Evolutionary conservation across 2,113 vertebrate genomes (phyloP).

Genomic region (Tragelaphus strepsiceros): DNA sequence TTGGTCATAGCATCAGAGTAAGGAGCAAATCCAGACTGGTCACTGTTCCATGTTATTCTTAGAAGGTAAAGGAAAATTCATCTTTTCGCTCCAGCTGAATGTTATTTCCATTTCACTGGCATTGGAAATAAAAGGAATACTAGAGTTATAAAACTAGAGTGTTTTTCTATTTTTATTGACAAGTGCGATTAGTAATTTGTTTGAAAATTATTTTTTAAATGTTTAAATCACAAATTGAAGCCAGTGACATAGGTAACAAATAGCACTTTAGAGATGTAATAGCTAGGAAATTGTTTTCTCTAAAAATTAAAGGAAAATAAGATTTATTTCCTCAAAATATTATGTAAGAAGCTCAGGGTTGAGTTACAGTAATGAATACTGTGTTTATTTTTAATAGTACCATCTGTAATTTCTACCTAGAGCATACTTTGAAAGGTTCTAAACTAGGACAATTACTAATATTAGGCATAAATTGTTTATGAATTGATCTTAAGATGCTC

Average conservation of each 20-base stretch:
- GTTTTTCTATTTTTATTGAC: neutral
- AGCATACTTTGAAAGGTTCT: neutral
- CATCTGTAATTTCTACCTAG: neutral
- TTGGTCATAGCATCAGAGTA: neutral
- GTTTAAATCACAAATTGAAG: neutral
- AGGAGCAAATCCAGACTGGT: neutral
- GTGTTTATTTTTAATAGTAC: neutral
- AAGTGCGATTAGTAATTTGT: neutral
- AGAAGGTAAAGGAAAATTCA: constrained; percentile 50
- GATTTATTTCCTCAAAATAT: neutral
- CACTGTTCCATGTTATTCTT: neutral
- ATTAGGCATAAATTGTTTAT: neutral
- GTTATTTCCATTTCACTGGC: constrained; percentile 11
- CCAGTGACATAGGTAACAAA: neutral
- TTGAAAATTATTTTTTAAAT: neutral
- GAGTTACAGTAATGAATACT: neutral
- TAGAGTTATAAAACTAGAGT: neutral
- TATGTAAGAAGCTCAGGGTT: neutral
- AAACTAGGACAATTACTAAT: neutral
- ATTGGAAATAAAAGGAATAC: constrained; percentile 27
- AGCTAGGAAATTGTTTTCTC: neutral
- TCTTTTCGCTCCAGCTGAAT: constrained; percentile 34
- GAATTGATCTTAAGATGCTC: neutral
- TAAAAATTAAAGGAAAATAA: neutral
- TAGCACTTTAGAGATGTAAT: neutral